A percentile compares a stretch with the other conserved stretches of the same genome.
Evolutionary conservation across 2,113 vertebrate species (phyloP).

Genomic region (Perca flavescens): DNA sequence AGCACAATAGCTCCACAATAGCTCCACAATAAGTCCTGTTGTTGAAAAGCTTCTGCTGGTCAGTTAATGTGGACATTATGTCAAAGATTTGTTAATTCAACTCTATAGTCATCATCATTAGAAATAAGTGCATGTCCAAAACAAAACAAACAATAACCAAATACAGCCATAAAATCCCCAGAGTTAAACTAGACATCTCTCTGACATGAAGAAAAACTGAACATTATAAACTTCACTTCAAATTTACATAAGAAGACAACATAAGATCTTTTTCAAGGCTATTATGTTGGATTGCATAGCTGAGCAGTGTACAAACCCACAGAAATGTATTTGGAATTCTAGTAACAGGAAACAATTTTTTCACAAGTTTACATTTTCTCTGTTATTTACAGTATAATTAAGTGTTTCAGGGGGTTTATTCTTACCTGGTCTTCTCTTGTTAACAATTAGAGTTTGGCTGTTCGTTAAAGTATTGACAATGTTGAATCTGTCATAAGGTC

Average conservation of each 20-base stretch:
- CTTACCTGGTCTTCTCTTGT: slow-evolving; percentile 89
- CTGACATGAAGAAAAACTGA: background rate
- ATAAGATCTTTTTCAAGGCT: background rate
- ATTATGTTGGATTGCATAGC: background rate
- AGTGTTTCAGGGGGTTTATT: slow-evolving; percentile 36
- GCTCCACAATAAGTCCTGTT: background rate
- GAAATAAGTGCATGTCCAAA: background rate
- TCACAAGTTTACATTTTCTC: background rate
- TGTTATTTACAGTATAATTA: background rate
- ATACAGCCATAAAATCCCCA: background rate
- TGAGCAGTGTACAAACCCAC: background rate
- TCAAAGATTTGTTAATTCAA: background rate
- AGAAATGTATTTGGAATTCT: background rate
- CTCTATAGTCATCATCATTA: background rate
- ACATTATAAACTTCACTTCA: background rate
- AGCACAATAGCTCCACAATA: background rate
- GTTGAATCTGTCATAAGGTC: slow-evolving; percentile 80
- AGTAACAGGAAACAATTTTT: background rate
- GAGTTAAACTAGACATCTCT: background rate
- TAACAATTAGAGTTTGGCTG: slow-evolving; percentile 67
- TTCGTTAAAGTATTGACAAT: slow-evolving; percentile 33
- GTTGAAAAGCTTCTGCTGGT: background rate
- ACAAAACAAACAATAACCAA: background rate
- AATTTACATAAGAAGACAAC: background rate
- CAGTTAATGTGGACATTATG: background rate